These are phyloP conservation scores for Oryzias javanicus DNA, from an alignment of 2,113 vertebrate species.

Conservation along the genomic window DNA sequence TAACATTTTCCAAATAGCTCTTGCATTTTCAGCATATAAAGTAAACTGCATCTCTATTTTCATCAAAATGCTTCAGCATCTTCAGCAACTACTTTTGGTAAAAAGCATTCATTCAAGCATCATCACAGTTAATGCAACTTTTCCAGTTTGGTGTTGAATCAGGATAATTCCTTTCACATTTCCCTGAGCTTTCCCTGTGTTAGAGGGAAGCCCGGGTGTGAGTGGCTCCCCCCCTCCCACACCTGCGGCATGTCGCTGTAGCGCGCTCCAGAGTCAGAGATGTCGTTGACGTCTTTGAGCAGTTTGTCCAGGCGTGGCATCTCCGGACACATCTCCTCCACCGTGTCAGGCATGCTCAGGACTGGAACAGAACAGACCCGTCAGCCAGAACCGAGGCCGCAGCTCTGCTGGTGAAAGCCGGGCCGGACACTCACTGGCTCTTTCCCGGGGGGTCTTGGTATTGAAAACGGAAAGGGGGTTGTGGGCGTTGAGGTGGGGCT, in stretches of 20 bases:
- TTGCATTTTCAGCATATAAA: too few species aligned
- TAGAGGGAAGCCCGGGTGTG: too few species aligned
- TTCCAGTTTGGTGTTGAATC: too few species aligned
- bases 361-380: constrained; percentile 69
- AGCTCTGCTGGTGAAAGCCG: background rate
- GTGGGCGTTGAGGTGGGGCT: constrained; percentile 88
- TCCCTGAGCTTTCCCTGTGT: too few species aligned
- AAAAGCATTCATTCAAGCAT: too few species aligned
- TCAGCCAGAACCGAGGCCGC: background rate
- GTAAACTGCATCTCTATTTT: too few species aligned
- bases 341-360: constrained; percentile 92
- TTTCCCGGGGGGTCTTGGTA: constrained; percentile 91
- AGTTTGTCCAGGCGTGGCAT: constrained; percentile 87
- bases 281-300: constrained; percentile 89
- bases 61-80: too few species aligned
- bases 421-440: constrained; percentile 84
- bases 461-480: constrained; percentile 95
- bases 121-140: too few species aligned
- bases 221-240: background rate
- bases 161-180: too few species aligned
- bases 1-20: too few species aligned
- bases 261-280: constrained; percentile 93
- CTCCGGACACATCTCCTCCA: constrained; percentile 94
- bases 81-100: too few species aligned
- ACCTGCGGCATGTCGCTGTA: constrained; percentile 95